Evolutionary conservation across 2,888 invertebrate species (phyloP), one percentile per base, ranked within the genome.

Genomic region (Oxyteleia sp.): DNA sequence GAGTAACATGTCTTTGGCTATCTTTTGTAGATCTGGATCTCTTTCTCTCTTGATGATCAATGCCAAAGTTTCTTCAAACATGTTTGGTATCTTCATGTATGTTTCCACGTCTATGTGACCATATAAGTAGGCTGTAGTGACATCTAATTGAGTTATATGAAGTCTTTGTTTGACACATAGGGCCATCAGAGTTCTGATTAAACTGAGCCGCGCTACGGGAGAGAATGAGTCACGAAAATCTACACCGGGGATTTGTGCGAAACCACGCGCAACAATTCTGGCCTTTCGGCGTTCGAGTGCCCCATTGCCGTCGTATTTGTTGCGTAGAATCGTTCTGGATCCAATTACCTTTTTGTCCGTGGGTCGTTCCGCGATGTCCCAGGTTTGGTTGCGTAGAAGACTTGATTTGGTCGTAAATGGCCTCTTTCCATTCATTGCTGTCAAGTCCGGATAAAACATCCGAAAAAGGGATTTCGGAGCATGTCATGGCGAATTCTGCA

Each of bases 261-360:
- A 84, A n/a, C 82, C 86, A 41, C 38, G 79, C 2, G 84, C 87
- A 1, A 86, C 84, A 1, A 86, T 20, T n/a, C 86, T 26, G 4
- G 86, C 78, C 45, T 85, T 87, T 41, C 76, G 69, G 7, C 66
- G 71, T 1, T 71, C 80, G 3, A 87, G 43, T 5, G 43, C 35
- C 18, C 82, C 85, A 35, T 85, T 53, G 8, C 74, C 15, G 4
- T 72, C 59, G 8, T 57, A 69, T 51, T 86, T 86, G 38, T 79
- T 84, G 10, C 68, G 75, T 2, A 82, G 59, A 4, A 84, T 69
- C 11, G 43, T 41, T 35, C 79, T 38, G 15, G 57, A 59, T 8
- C 79, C 55, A n/a, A 84, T 59, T 10, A 72, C 51, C 13, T 66
- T 64, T 45, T 16, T 13, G 16, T 45, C 45, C 16, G 13, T 45